Evolutionary conservation across 2,888 invertebrate species (phyloP).

Genomic region (Drosophila phalerata): DNA sequence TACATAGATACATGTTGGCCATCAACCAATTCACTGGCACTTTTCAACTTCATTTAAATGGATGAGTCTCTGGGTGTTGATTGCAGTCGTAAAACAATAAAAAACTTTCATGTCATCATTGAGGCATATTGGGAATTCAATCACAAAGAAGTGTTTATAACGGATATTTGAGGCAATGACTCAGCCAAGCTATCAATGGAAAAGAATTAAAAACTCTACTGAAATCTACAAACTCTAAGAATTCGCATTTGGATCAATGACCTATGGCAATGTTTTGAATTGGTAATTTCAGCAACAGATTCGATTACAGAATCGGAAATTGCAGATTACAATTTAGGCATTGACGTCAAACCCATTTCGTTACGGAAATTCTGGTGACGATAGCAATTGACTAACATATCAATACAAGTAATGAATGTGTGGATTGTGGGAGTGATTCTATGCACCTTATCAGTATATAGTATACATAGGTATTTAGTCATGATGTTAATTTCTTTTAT

Average conservation of each 20-base stretch:
- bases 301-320: slow-evolving; percentile 44
- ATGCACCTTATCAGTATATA: slow-evolving; percentile 29
- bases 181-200: slow-evolving; percentile 10
- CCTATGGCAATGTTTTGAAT: slow-evolving; percentile 58
- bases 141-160: slow-evolving; percentile 22
- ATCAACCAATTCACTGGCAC: slow-evolving; percentile 18
- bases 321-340: slow-evolving; percentile 12
- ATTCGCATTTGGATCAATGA: slow-evolving; percentile 39
- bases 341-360: slow-evolving; percentile 50
- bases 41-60: slow-evolving; percentile 31
- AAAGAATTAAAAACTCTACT: not conserved
- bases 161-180: slow-evolving; percentile 25
- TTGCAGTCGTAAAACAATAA: slow-evolving; percentile 53
- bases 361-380: slow-evolving; percentile 46
- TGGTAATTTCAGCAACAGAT: slow-evolving; percentile 37
- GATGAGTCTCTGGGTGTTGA: slow-evolving; percentile 38
- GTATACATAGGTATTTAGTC: slow-evolving; percentile 3
- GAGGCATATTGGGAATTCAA: slow-evolving; percentile 16
- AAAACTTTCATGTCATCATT: slow-evolving; percentile 41
- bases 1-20: slow-evolving; percentile 26
- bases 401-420: slow-evolving; percentile 26
- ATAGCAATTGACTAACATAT: slow-evolving; percentile 48
- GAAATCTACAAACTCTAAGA: not conserved
- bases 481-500: slow-evolving; percentile 34
- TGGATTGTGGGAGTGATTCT: slow-evolving; percentile 11